Evolutionary conservation across 2,888 invertebrate genomes (phyloP).

Genomic region (Sycophila texana): DNA sequence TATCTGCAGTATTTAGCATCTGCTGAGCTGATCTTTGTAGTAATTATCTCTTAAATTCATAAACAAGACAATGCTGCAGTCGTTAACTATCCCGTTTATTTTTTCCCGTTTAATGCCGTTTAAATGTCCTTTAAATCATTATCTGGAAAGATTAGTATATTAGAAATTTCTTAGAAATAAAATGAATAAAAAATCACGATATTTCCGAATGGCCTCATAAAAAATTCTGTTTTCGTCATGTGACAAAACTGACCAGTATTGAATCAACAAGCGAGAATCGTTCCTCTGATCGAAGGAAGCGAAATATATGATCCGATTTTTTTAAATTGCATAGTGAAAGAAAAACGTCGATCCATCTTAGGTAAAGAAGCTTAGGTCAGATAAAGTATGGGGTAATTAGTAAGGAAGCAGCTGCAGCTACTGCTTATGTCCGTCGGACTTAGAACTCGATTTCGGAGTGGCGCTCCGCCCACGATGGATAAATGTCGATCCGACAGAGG

Average conservation of each 20-base stretch:
- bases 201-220: constrained; percentile 1
- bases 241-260: not conserved
- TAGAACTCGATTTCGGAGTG: not conserved
- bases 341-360: too few species aligned
- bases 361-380: not conserved
- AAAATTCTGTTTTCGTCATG: not conserved
- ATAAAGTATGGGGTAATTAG: not conserved
- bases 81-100: too few species aligned
- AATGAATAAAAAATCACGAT: not conserved
- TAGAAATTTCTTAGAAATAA: not conserved
- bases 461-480: not conserved
- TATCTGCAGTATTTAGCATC: too few species aligned
- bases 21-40: too few species aligned
- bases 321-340: too few species aligned
- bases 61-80: too few species aligned
- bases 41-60: too few species aligned
- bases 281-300: not conserved
- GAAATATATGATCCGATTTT: too few species aligned
- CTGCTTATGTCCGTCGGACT: not conserved
- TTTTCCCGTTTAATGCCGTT: not conserved
- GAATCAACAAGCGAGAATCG: not conserved
- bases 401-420: not conserved
- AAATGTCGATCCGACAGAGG: constrained; percentile 32
- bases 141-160: not conserved
- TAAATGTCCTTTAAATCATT: not conserved